Evolutionary conservation across 1,140 invertebrate species (phyloP).

Genomic region (Drosophila santomea): DNA sequence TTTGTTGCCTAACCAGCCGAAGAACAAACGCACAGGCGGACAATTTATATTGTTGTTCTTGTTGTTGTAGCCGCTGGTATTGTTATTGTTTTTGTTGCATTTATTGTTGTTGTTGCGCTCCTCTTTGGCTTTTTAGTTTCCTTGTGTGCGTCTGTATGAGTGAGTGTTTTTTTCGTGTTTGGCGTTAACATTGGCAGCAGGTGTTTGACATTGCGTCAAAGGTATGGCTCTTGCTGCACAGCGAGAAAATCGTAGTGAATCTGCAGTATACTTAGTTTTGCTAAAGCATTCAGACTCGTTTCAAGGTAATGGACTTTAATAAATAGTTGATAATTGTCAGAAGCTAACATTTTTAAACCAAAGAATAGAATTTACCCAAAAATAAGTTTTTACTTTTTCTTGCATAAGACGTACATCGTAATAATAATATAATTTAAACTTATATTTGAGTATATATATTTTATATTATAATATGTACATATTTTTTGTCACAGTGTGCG

Average conservation of each 20-base stretch:
- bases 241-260: background rate
- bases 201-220: slow-evolving; percentile 83
- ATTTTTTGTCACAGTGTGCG: slow-evolving; percentile 2
- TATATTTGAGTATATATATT: too few species aligned
- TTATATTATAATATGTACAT: too few species aligned
- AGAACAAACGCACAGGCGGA: slow-evolving; percentile 78
- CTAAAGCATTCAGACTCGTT: too few species aligned
- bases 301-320: too few species aligned
- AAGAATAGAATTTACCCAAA: too few species aligned
- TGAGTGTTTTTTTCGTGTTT: slow-evolving; percentile 73
- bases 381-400: too few species aligned
- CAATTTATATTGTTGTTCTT: slow-evolving; percentile 43
- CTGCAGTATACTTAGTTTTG: too few species aligned
- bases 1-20: slow-evolving; percentile 81
- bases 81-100: slow-evolving; percentile 34
- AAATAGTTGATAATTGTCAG: too few species aligned
- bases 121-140: slow-evolving; percentile 67
- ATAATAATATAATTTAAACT: too few species aligned
- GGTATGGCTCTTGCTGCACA: slow-evolving; percentile 61
- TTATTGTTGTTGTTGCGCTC: slow-evolving; percentile 55
- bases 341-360: too few species aligned
- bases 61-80: slow-evolving; percentile 12
- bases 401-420: too few species aligned
- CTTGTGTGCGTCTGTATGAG: slow-evolving; percentile 48
- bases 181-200: slow-evolving; percentile 82